These are phyloP conservation scores for Chaetodon trifascialis DNA, from an alignment of 2,113 vertebrate species.

Conservation along the genomic window DNA sequence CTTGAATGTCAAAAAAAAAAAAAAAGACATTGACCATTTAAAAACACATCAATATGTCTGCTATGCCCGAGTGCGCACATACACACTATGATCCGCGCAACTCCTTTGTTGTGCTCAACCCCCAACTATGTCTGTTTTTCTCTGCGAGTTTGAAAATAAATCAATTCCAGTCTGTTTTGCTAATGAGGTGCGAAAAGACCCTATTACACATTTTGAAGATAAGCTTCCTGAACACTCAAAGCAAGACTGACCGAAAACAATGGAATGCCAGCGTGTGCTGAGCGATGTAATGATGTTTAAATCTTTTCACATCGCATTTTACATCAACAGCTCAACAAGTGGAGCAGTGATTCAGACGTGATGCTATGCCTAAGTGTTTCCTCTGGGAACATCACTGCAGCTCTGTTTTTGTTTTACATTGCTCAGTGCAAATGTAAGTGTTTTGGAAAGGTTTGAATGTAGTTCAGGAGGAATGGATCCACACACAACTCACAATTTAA, in stretches of 20 bases:
- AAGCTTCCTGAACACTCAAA: slow-evolving; percentile 75
- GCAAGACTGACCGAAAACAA: slow-evolving; percentile 72
- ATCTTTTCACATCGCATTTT: slow-evolving; percentile 60
- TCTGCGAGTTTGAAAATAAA: slow-evolving; percentile 58
- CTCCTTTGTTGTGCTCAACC: slow-evolving; percentile 22
- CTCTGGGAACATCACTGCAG: slow-evolving; percentile 33
- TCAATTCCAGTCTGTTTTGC: slow-evolving; percentile 65
- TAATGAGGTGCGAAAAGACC: slow-evolving; percentile 83
- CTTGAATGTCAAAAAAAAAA: not conserved
- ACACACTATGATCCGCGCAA: not conserved
- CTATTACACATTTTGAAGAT: slow-evolving; percentile 76
- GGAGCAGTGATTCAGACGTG: slow-evolving; percentile 43
- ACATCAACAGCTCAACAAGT: slow-evolving; percentile 38
- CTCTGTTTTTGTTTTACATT: slow-evolving; percentile 10
- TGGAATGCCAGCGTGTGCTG: slow-evolving; percentile 54
- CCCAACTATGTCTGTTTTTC: slow-evolving; percentile 47
- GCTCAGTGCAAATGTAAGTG: not conserved
- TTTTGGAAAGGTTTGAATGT: not conserved
- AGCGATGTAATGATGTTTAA: slow-evolving; percentile 71
- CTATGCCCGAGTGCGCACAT: not conserved
- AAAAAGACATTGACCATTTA: slow-evolving; percentile 28
- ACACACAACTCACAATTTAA: not conserved
- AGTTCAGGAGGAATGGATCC: not conserved
- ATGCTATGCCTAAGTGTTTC: slow-evolving; percentile 29
- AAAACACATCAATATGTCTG: slow-evolving; percentile 36